Evolutionary conservation across 2,113 vertebrate species (phyloP), one percentile per base, ranked within the genome.

Genomic region (Speoplatyrhinus poulsoni): DNA sequence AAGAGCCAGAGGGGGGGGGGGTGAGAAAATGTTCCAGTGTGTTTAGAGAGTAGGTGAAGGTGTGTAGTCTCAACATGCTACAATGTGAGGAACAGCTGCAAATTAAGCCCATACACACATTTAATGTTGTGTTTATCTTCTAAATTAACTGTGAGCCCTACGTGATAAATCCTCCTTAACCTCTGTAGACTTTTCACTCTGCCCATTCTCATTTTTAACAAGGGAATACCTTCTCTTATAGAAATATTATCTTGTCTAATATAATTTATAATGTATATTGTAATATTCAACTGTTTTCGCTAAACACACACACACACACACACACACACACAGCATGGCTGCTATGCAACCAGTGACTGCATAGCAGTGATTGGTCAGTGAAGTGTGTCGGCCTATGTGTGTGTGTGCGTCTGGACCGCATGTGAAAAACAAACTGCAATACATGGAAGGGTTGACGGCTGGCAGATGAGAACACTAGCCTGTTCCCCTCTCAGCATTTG

Each of bases 371-470:
- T 41, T 8, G 36, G 4, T 41, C 36, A 41, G 36, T 41, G 7
- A 41, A 41, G 52, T 53, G 52, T n/a, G 52, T 26, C 26, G 26
- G 26, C 26, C 26, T 26, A 26, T 15, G 52, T 13, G 15, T 16
- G 15, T 16, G n/a, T 56, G 54, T 17, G 61, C 62, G 61, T 48
- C 61, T 54, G 54, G 65, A 46, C 62, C 13, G 76, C 82, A 70
- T 86, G 84, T 79, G 85, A 88, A 88, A 86, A 72, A 68, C 81
- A 89, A 89, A 89, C 73, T 76, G 46, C 19, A 46, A 59, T 46
- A 62, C 15, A 48, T 4, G 49, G 49, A 54, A n/a, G 1, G 58
- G 3, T 6, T n/a, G 54, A 46, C 32, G n/a, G 11, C 47, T 54
- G 53, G 15, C 57, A 55, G 70, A 54, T 62, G 36, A 53, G 48